Base-by-base conservation (phyloP, 1,140 invertebrate species). In the Orchestia grillus region DNA sequence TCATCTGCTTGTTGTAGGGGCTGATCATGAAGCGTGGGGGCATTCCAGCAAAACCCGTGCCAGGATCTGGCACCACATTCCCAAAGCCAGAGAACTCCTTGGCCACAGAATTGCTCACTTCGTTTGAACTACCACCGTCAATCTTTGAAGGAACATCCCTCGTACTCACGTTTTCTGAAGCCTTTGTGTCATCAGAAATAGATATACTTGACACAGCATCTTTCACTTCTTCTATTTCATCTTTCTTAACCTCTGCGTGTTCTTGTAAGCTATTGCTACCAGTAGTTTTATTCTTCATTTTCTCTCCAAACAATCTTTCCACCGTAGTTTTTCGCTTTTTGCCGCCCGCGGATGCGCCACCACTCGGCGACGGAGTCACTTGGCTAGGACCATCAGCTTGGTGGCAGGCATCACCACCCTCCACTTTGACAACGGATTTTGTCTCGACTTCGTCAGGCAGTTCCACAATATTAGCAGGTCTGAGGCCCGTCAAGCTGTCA, bases 401-500 rank as follows among this genome's bases (percentile, higher is more conserved):
- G 19, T 43, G 57, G 19, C 40, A 28, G 19, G 36, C 77, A 77
- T 40, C 44, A 57, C 42, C 40, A 3, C 36, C n/a, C 44, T 95
- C 87, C 42, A 28, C 87, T 90, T 57, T 19, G 36, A 42, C 43
- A n/a, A n/a, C 43, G n/a, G 11, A 36, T 47, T 95, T 36, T 41
- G 53, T 95, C 45, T 77, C 90, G 19, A 42, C 62, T n/a, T 87
- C 96, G 47, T 43, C 45, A 19, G 43, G 43, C 6, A 96, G n/a
- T 43, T 77, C 96, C 45, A 96, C 95, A 88, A 96, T 96, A 57
- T 95, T 95, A 40, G 94, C 94, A 44, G 41, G 87, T 41, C 44
- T 53, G 0, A 45, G 40, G 28, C 96, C 95, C 6, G 62, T 87
- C 11, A 47, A n/a, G 96, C 90, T 77, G 40, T 95, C 41, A n/a